phyloP scores from a whole-genome alignment of 2,888 invertebrate genomes.

The Noctua comes region DNA sequence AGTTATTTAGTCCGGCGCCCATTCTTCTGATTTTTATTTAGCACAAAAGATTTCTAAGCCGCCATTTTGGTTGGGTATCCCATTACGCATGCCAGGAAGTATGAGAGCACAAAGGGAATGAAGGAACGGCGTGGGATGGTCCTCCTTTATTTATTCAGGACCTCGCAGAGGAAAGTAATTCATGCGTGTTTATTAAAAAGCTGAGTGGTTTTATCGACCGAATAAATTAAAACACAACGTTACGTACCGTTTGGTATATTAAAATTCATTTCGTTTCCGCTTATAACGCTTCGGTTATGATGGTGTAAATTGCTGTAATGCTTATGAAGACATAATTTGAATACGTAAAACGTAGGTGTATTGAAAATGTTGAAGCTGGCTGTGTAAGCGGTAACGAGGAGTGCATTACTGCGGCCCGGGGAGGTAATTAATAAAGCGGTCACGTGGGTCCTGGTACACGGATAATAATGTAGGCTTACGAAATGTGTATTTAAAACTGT shows the following conservation, averaged over 20 bases:
- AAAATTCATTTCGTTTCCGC: constrained; percentile 52
- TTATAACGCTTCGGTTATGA: constrained; percentile 39
- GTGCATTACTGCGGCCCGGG: constrained; percentile 33
- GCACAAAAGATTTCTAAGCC: constrained; percentile 81
- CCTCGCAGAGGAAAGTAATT: constrained; percentile 83
- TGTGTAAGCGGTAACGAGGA: constrained; percentile 15
- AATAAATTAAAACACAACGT: constrained; percentile 75
- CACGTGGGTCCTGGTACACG: constrained; percentile 8
- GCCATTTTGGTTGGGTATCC: constrained; percentile 84
- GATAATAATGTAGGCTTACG: constrained; percentile 31
- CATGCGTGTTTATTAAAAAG: constrained; percentile 87
- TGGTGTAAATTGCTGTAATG: constrained; percentile 42
- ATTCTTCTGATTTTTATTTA: constrained; percentile 84
- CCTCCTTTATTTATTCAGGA: constrained; percentile 88
- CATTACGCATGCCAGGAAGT: constrained; percentile 86
- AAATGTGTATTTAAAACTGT: constrained; percentile 32
- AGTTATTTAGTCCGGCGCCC: constrained; percentile 69
- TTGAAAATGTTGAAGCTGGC: constrained; percentile 32
- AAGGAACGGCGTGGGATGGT: constrained; percentile 82
- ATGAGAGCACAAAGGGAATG: constrained; percentile 83
- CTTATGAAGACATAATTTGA: constrained; percentile 49
- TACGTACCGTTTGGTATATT: constrained; percentile 60
- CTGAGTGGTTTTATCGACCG: constrained; percentile 79
- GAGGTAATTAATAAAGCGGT: constrained; percentile 41
- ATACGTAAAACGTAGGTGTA: constrained; percentile 47